These are phyloP conservation scores for Condylura cristata DNA, from an alignment of 2,113 vertebrate species.

Conservation along the genomic window DNA sequence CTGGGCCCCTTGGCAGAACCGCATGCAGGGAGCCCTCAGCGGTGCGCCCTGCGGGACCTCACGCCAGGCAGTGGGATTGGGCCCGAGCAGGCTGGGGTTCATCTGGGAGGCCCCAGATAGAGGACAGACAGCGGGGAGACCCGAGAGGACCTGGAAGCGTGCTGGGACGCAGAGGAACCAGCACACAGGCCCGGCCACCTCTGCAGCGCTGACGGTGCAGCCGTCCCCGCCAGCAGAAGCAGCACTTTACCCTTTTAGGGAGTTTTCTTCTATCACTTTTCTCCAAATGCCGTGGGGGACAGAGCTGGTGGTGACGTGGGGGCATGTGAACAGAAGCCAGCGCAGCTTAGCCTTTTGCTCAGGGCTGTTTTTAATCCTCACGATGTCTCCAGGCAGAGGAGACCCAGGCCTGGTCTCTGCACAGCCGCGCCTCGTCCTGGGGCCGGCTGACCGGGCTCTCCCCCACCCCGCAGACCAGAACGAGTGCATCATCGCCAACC, in stretches of 20 bases:
- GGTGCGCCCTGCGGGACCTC: no score
- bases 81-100: neutral
- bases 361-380: neutral
- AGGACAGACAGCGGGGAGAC: neutral
- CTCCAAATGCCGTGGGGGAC: neutral
- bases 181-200: neutral
- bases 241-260: neutral
- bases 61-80: neutral
- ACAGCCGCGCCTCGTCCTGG: no score
- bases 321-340: neutral
- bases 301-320: neutral
- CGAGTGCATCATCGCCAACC: conserved; percentile 90
- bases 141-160: neutral
- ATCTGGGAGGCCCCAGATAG: neutral
- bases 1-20: neutral
- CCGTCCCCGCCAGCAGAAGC: neutral
- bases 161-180: neutral
- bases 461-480: conserved; percentile 85
- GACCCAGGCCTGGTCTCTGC: no score
- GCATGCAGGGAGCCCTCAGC: no score
- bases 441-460: conserved; percentile 12
- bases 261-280: neutral
- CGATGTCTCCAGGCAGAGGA: no score
- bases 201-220: neutral
- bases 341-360: neutral